A percentile compares a stretch with the other conserved stretches of the same genome.
These are phyloP conservation scores for Eustalomyia histrio DNA, from an alignment of 2,888 invertebrate genomes.

Conservation along the genomic window DNA sequence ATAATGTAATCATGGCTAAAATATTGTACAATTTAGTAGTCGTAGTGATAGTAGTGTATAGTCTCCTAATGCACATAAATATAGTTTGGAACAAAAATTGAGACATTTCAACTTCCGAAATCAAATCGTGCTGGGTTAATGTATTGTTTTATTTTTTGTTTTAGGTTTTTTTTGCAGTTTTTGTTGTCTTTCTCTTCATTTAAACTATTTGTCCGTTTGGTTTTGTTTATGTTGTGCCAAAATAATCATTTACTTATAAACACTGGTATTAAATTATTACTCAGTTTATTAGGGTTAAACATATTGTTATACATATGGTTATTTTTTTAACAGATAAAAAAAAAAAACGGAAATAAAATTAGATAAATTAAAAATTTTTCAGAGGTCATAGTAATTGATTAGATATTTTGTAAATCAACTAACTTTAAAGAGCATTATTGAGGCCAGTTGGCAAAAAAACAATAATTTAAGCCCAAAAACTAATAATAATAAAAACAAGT, in stretches of 20 bases:
- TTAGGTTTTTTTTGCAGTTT: background rate
- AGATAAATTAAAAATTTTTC: no score
- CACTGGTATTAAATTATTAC: conserved; percentile 24
- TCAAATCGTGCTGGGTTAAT: conserved; percentile 77
- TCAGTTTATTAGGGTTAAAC: background rate
- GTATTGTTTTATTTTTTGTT: conserved; percentile 66
- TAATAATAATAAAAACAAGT: no score
- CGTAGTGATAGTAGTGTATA: background rate
- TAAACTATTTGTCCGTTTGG: conserved; percentile 54
- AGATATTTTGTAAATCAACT: no score
- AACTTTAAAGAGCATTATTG: no score
- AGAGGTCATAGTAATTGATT: no score
- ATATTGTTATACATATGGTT: no score
- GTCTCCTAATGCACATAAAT: conserved; percentile 38
- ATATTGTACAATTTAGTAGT: background rate
- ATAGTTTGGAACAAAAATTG: conserved; percentile 63
- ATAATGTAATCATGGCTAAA: conserved; percentile 41
- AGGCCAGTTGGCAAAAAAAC: no score
- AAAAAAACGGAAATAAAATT: no score
- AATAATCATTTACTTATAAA: conserved; percentile 71
- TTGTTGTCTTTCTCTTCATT: background rate
- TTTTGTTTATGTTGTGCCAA: conserved; percentile 77
- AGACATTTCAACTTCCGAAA: conserved; percentile 75
- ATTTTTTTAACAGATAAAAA: no score
- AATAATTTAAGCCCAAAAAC: no score